Evolutionary conservation across 2,113 vertebrate species (phyloP).

Genomic region (Isurus oxyrinchus): DNA sequence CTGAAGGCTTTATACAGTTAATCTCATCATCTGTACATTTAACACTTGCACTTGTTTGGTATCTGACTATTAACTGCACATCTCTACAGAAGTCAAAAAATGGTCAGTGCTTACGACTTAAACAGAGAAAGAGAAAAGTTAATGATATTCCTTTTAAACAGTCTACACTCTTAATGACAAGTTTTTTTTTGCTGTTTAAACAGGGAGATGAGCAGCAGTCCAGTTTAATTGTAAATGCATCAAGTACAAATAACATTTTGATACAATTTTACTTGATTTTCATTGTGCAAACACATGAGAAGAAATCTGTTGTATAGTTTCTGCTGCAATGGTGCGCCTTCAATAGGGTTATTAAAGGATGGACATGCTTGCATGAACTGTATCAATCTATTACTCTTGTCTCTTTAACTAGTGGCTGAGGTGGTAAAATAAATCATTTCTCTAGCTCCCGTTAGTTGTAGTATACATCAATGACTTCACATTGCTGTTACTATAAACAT

Average conservation of each 20-base stretch:
- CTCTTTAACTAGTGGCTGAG: background rate
- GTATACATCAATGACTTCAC: background rate
- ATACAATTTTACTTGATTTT: background rate
- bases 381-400: background rate
- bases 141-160: background rate
- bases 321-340: background rate
- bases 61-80: background rate
- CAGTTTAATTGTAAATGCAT: background rate
- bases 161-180: background rate
- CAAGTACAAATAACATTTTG: background rate
- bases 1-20: background rate
- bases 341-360: background rate
- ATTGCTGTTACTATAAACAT: background rate
- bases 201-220: background rate
- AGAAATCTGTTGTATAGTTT: background rate
- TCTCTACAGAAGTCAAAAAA: background rate
- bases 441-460: background rate
- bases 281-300: background rate
- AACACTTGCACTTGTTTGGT: background rate
- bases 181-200: background rate
- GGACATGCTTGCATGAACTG: background rate
- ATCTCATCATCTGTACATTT: background rate
- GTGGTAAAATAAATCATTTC: background rate
- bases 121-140: background rate
- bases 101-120: background rate